A percentile compares a stretch with the other conserved stretches of the same genome.
These are phyloP conservation scores for Sebastes goodei DNA, from an alignment of 2,797 vertebrate species.

Conservation along the genomic window DNA sequence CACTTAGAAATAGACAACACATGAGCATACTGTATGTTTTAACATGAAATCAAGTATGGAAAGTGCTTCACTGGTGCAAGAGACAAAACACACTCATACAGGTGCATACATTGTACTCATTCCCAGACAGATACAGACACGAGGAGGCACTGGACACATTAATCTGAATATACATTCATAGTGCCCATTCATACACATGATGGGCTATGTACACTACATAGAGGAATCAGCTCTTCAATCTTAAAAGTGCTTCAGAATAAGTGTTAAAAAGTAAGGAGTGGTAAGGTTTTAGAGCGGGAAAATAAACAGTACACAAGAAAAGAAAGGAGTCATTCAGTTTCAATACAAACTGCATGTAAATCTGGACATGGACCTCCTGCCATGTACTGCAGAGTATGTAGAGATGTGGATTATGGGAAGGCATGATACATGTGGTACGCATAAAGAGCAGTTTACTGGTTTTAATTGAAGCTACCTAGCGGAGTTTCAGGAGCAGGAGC, in stretches of 20 bases:
- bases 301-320: not conserved
- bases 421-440: not conserved
- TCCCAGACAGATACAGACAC: not conserved
- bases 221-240: not conserved
- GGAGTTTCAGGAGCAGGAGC: too few species aligned
- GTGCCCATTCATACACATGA: conserved; percentile 19
- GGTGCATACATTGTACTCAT: not conserved
- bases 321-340: not conserved
- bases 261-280: not conserved
- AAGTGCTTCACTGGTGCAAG: not conserved
- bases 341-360: not conserved
- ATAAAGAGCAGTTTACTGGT: not conserved
- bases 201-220: conserved; percentile 17
- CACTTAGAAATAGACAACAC: not conserved
- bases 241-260: conserved; percentile 53
- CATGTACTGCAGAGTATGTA: not conserved
- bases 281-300: not conserved
- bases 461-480: not conserved
- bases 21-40: not conserved
- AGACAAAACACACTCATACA: not conserved
- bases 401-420: not conserved
- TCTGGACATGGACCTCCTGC: not conserved
- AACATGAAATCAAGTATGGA: not conserved
- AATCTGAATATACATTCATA: conserved; percentile 58
- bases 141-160: conserved; percentile 49